Base-by-base conservation (phyloP, 2,888 invertebrate species). In the Taphrorychus bicolor region DNA sequence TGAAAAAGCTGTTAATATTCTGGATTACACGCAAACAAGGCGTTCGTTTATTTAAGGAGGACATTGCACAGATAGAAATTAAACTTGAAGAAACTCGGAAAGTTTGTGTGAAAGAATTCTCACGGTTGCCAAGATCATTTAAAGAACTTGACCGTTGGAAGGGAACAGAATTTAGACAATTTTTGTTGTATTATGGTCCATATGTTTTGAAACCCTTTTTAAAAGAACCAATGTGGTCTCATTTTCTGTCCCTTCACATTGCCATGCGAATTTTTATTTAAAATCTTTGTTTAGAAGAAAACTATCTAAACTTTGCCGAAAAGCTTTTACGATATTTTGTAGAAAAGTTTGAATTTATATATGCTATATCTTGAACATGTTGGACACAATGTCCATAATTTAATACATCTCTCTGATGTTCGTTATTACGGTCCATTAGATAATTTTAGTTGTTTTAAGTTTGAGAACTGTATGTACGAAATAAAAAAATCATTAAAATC, bases 151-250 rank as follows among this genome's bases (percentile, higher is more conserved):
- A 69, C 24, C 21, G 63, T 9, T 71, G 68, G 63, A 73, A 73
- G 56, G 72, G 72, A 5, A 71, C 71, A 17, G 72, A 73, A 60
- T 69, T 68, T 54, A 60, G 70, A 48, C 48, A 67, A 19, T 69
- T 73, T 60, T 59, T 73, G 14, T 64, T 72, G 5, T 72, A 71
- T 54, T 61, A 66, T 21, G 70, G 71, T 7, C 71, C 70, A 41
- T 41, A 70, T 21, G 64, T 32, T 14, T 17, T 59, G 19, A 51
- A 59, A 22, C 18, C 7, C 16, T 48, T 14, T 49, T 17, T 59
- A 7, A 48, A 21, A n/a, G 48, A 59, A 45, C 23, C 18, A 5
- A 9, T 45, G 16, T 59, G 23, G 45, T 2, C 16, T 4, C 23
- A 51, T 51, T 59, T 51, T 51, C 19, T 59, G 49, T 32, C 59